phyloP scores from a whole-genome alignment of 2,888 invertebrate species.

The Drosophila vallismaia region DNA sequence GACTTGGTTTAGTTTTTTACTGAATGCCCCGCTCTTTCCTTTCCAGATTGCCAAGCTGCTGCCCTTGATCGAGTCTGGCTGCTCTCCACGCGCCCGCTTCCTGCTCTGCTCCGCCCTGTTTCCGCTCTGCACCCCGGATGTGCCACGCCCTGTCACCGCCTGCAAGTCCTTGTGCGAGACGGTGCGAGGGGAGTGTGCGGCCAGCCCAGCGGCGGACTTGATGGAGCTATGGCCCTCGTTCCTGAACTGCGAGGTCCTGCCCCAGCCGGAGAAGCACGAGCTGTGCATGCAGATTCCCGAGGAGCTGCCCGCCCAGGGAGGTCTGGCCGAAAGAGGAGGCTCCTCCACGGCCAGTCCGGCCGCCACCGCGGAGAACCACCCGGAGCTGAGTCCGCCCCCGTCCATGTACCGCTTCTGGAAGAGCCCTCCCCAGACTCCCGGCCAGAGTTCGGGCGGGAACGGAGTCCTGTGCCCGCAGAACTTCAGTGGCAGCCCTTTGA shows the following conservation, averaged over 20 bases:
- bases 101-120: constrained; percentile 95
- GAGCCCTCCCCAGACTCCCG: constrained; percentile 61
- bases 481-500: constrained; percentile 84
- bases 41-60: constrained; percentile 89
- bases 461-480: constrained; percentile 86
- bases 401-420: constrained; percentile 82
- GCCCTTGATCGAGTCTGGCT: constrained; percentile 90
- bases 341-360: neutral
- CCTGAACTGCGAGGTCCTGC: constrained; percentile 91
- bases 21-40: neutral
- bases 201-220: constrained; percentile 86
- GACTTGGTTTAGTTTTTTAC: neutral
- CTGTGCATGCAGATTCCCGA: constrained; percentile 90
- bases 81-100: constrained; percentile 92
- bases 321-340: constrained; percentile 1
- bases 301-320: constrained; percentile 35
- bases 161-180: constrained; percentile 94
- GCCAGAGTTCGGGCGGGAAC: neutral
- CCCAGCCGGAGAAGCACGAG: constrained; percentile 88
- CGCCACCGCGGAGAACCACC: neutral
- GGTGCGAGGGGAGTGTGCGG: constrained; percentile 88
- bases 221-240: constrained; percentile 89
- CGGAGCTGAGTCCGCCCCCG: constrained; percentile 34
- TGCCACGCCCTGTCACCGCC: constrained; percentile 92
- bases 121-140: constrained; percentile 95